Evolutionary conservation across 2,797 vertebrate genomes (phyloP).

Genomic region (Serranus cabrilla): DNA sequence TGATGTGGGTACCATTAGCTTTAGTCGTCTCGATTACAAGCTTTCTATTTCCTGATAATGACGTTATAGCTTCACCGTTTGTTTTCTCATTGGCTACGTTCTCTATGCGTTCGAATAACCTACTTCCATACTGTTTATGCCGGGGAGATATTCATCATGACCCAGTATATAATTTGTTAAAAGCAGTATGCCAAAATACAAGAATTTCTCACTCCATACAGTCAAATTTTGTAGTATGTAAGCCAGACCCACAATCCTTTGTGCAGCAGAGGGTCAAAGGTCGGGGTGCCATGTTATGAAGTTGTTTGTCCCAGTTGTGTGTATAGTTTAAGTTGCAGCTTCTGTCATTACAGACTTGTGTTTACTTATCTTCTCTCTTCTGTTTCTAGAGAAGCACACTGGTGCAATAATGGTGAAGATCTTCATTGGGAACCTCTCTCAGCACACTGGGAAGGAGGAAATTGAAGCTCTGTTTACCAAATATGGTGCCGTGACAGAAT

Average conservation of each 20-base stretch:
- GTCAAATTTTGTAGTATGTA: too few species aligned
- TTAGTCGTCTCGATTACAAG: slow-evolving; percentile 7
- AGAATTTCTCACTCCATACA: too few species aligned
- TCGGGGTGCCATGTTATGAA: too few species aligned
- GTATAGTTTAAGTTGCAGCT: too few species aligned
- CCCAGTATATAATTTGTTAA: too few species aligned
- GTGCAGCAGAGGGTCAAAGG: too few species aligned
- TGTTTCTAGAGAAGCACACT: slow-evolving; percentile 13
- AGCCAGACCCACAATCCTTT: too few species aligned
- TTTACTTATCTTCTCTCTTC: not conserved
- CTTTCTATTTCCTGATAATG: slow-evolving; percentile 53
- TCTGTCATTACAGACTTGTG: too few species aligned
- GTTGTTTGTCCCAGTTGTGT: too few species aligned
- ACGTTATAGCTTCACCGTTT: slow-evolving; percentile 31
- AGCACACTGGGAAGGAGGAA: slow-evolving; percentile 83
- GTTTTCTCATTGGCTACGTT: not conserved
- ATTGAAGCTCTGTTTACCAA: slow-evolving; percentile 84
- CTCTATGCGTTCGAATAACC: not conserved
- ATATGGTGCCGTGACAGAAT: slow-evolving; percentile 87
- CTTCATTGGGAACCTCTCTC: slow-evolving; percentile 89
- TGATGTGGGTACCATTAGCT: not conserved
- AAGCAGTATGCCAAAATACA: too few species aligned
- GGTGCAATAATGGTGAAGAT: slow-evolving; percentile 87
- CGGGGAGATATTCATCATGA: too few species aligned
- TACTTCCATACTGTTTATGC: too few species aligned